Evolutionary conservation across 2,113 vertebrate species (phyloP).

Genomic region (Varanus salvator): DNA sequence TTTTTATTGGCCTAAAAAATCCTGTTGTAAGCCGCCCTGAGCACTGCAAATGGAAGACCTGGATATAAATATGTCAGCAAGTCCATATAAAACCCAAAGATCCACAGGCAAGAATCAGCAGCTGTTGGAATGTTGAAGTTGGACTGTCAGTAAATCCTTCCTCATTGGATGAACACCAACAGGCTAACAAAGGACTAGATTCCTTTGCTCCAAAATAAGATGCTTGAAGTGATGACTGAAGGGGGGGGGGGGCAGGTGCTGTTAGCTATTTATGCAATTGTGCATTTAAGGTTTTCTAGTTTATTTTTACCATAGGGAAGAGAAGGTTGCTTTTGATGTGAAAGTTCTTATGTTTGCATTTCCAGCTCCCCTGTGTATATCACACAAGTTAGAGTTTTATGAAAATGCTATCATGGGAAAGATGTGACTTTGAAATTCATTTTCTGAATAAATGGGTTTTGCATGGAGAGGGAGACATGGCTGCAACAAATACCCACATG

Average conservation of each 20-base stretch:
- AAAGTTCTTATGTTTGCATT: neutral
- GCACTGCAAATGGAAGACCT: neutral
- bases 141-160: too few relatives aligned
- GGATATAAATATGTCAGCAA: neutral
- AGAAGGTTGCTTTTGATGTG: neutral
- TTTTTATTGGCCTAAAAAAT: neutral
- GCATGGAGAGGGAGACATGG: neutral
- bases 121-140: neutral
- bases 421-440: slow-evolving; percentile 8
- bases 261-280: neutral
- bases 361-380: neutral
- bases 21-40: neutral
- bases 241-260: too few relatives aligned
- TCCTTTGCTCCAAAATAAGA: neutral
- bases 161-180: neutral
- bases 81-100: neutral
- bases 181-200: neutral
- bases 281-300: neutral
- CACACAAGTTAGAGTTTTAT: slow-evolving; percentile 2
- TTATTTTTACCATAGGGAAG: neutral
- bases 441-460: neutral
- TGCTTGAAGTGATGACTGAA: neutral
- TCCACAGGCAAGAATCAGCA: neutral
- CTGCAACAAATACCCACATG: neutral
- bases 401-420: slow-evolving; percentile 17